Evolutionary conservation across 1,140 invertebrate species (phyloP).

Genomic region (Drosophila pectinifera): DNA sequence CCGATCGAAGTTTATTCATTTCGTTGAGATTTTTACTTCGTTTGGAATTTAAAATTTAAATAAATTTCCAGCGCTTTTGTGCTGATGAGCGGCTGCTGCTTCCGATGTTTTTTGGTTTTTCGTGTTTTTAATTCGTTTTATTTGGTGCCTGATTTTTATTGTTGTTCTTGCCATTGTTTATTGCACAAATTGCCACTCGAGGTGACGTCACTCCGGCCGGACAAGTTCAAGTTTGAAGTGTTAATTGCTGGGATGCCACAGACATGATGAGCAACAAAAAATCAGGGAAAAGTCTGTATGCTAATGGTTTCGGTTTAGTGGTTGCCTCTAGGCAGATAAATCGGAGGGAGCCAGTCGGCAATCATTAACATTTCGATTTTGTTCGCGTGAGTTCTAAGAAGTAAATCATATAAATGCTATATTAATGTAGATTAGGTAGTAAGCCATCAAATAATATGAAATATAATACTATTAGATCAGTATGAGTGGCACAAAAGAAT

Average conservation of each 20-base stretch:
- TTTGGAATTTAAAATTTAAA: constrained; percentile 70
- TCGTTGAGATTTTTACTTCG: constrained; percentile 31
- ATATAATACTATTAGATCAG: neutral
- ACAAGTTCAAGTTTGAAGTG: constrained; percentile 74
- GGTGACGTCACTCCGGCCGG: constrained; percentile 58
- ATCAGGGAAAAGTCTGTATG: constrained; percentile 14
- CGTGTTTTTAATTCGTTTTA: constrained; percentile 11
- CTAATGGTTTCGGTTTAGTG: constrained; percentile 3
- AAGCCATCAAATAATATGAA: neutral
- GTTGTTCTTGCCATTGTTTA: constrained; percentile 68
- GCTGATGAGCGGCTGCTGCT: constrained; percentile 25
- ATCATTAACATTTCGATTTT: neutral
- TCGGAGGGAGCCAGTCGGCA: neutral
- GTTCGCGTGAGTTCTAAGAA: neutral
- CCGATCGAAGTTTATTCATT: constrained; percentile 35
- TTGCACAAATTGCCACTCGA: constrained; percentile 58
- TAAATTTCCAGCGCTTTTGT: constrained; percentile 45
- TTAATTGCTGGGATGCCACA: constrained; percentile 57
- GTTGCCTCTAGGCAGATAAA: neutral
- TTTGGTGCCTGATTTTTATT: constrained; percentile 65
- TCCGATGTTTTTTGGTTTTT: constrained; percentile 63
- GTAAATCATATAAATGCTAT: neutral
- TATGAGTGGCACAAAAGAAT: too few relatives aligned
- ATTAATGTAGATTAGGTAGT: neutral
- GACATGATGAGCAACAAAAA: constrained; percentile 49